These are phyloP conservation scores for Drosophila borealis DNA, from an alignment of 2,888 invertebrate genomes.

Conservation along the genomic window DNA sequence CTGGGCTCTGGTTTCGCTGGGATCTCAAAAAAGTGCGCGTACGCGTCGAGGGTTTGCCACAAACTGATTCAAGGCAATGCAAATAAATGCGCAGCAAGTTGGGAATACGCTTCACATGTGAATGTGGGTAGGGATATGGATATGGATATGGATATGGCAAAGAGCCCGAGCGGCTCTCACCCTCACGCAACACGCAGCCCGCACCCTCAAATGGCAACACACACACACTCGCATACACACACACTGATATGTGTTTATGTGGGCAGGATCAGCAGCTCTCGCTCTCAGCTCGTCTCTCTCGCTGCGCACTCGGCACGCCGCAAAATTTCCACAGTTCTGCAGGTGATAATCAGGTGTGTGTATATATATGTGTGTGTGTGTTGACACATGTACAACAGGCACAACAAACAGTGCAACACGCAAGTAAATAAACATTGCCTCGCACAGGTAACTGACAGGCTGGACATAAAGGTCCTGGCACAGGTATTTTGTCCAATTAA, in stretches of 20 bases:
- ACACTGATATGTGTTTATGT: slow-evolving; percentile 36
- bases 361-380: slow-evolving; percentile 24
- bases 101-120: slow-evolving; percentile 49
- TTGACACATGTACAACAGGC: slow-evolving; percentile 17
- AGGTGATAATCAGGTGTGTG: slow-evolving; percentile 81
- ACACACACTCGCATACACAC: neutral
- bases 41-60: slow-evolving; percentile 66
- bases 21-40: slow-evolving; percentile 39
- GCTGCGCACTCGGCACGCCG: slow-evolving; percentile 16
- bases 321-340: slow-evolving; percentile 42
- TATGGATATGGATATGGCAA: slow-evolving; percentile 15
- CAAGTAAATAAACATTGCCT: slow-evolving; percentile 42
- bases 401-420: slow-evolving; percentile 33
- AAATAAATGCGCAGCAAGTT: slow-evolving; percentile 60
- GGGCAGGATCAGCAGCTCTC: slow-evolving; percentile 54
- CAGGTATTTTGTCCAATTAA: slow-evolving; percentile 44
- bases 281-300: slow-evolving; percentile 36
- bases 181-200: slow-evolving; percentile 24
- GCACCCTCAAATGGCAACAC: slow-evolving; percentile 53
- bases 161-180: slow-evolving; percentile 33
- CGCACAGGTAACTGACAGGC: slow-evolving; percentile 52
- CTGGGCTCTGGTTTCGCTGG: slow-evolving; percentile 4
- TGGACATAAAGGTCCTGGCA: slow-evolving; percentile 27
- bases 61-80: slow-evolving; percentile 68
- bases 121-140: slow-evolving; percentile 25